Base-by-base conservation (phyloP, 2,797 vertebrate genomes). In the Coccyzus lansbergi region DNA sequence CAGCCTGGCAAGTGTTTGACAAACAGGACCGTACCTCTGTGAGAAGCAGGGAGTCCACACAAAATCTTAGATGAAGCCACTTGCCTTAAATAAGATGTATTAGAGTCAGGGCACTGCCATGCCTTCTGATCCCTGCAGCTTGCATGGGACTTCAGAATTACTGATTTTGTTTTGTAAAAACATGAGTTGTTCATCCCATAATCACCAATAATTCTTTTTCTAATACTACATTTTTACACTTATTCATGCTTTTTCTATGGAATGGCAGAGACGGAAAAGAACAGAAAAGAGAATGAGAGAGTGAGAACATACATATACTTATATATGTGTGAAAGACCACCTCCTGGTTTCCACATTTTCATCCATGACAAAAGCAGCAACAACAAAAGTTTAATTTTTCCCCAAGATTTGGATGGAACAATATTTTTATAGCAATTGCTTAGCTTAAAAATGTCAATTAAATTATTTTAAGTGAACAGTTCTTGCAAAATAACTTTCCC, bases 51-150 rank as follows among this genome's bases (percentile, higher is more conserved):
- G 25, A 19, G 19, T 15, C 69, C 9, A 2, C 6, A 19, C 11
- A 63, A 33, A 12, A 18, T 33, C 75, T 51, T 16, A 59, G 18
- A 62, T 29, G 46, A 68, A 76, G 31, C 53, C 63, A 5, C 58
- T 26, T 60, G 46, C 51, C 74, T 60, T 68, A 40, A 86, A 75
- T 22, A 68, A 0, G 0, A 7, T 2, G 2, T 0, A 0, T 40
- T 40, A 74, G 56, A 59, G 56, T 21, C 15, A 10, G n/a, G 38
- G 16, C 12, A 5, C 49, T 60, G 69, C 34, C 9, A 0, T 20
- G 60, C 26, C 44, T 81, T 72, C 28, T 4, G 44, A 75, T 53
- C 53, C 51, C 70, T 49, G 49, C 52, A 33, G 40, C 48, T 59
- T 19, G 12, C n/a, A 19, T 0, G 48, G 31, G 44, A 55, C 49